Percentiles rank a stretch among this genome's conserved stretches.
phyloP scores from a whole-genome alignment of 2,797 vertebrate genomes.

The Esox lucius region DNA sequence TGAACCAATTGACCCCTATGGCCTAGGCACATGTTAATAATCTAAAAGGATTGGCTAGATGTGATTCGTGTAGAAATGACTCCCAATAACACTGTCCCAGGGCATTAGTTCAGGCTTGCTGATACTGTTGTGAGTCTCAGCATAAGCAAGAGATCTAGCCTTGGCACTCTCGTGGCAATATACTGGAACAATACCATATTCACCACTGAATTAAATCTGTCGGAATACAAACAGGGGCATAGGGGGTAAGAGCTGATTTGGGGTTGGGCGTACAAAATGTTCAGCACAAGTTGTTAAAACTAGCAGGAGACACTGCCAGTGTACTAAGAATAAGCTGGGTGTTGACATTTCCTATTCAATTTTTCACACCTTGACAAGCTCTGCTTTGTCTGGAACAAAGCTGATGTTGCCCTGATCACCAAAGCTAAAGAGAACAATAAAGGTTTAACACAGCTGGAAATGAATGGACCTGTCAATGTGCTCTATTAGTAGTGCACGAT shows the following conservation, averaged over 20 bases:
- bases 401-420: background rate
- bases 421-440: background rate
- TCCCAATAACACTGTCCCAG: background rate
- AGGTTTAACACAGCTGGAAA: background rate
- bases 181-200: background rate
- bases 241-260: background rate
- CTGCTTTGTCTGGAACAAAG: background rate
- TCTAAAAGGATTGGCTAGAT: too few relatives aligned
- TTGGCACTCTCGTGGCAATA: background rate
- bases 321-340: conserved; percentile 49
- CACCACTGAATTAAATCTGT: background rate
- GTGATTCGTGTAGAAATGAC: background rate
- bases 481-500: background rate
- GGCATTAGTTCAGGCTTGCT: background rate
- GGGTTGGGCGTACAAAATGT: background rate
- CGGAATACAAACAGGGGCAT: background rate
- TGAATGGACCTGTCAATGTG: background rate
- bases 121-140: background rate
- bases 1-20: background rate
- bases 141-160: background rate
- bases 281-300: conserved; percentile 6
- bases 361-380: background rate
- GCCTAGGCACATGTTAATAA: background rate
- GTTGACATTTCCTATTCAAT: conserved; percentile 25
- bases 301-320: conserved; percentile 34